Evolutionary conservation across 2,113 vertebrate genomes (phyloP).

Genomic region (Dromaius novaehollandiae): DNA sequence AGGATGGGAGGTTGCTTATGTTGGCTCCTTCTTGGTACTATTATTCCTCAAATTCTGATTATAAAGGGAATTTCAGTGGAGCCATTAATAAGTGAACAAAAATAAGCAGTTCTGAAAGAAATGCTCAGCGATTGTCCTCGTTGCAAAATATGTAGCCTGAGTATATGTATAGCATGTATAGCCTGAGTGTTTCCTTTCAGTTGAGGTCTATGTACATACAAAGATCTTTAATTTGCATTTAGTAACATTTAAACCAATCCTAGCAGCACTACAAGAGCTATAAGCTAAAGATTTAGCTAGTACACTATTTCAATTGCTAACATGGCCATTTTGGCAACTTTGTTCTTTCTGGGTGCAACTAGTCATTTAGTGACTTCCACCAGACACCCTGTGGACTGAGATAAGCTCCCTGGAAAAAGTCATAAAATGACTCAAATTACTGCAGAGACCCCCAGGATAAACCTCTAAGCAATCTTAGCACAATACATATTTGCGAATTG

Average conservation of each 20-base stretch:
- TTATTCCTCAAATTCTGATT: not conserved
- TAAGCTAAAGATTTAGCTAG: not conserved
- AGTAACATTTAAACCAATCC: not conserved
- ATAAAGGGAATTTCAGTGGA: conserved; percentile 34
- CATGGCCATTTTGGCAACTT: not conserved
- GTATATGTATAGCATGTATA: not conserved
- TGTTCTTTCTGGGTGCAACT: not conserved
- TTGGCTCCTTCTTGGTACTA: not conserved
- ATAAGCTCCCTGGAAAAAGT: not conserved
- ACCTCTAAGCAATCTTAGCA: not conserved
- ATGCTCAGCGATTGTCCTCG: not conserved
- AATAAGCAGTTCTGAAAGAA: not conserved
- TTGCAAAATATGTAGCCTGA: not conserved
- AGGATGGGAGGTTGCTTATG: not conserved
- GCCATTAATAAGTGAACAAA: not conserved
- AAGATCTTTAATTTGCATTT: not conserved
- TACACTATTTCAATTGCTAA: not conserved
- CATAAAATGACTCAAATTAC: not conserved
- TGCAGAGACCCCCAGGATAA: not conserved
- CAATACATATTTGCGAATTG: not conserved
- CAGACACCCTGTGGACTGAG: not conserved
- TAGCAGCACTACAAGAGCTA: not conserved
- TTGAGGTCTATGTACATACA: not conserved
- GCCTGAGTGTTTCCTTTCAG: not conserved
- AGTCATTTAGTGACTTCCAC: not conserved